Conservation (phyloP, 2,113 vertebrate species). For the Clarias magur region DNA sequence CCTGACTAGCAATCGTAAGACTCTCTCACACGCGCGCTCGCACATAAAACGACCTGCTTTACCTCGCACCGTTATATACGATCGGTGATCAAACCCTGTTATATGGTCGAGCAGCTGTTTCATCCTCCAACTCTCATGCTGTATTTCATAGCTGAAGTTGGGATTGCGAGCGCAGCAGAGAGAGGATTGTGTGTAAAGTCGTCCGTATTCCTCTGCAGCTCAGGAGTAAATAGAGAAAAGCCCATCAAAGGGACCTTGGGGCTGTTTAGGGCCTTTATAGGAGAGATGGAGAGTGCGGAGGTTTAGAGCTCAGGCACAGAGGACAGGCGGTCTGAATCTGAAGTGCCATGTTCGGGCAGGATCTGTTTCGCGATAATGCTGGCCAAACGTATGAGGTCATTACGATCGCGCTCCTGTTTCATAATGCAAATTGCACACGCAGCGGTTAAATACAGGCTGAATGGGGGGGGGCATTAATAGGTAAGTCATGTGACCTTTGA, state of each 20-base stretch:
- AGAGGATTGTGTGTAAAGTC: conserved; percentile 15
- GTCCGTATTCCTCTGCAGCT: background rate
- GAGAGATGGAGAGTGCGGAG: background rate
- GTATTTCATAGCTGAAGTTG: background rate
- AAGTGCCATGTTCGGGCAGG: background rate
- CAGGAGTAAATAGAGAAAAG: conserved; percentile 18
- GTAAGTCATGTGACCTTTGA: background rate
- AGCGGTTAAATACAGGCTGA: no score
- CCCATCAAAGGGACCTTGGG: background rate
- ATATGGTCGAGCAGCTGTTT: background rate
- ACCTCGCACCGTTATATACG: background rate
- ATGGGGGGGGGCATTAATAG: no score
- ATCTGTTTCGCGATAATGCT: background rate
- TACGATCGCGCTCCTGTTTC: no score
- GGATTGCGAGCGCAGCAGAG: background rate
- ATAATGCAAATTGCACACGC: no score
- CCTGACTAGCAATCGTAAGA: background rate
- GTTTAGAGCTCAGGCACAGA: background rate
- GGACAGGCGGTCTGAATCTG: no score
- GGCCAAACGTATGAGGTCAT: background rate
- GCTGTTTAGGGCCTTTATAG: background rate
- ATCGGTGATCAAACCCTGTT: background rate
- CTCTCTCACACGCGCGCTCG: background rate
- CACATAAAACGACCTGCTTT: background rate
- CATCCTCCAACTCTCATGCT: background rate